Base-by-base conservation (phyloP, 2,113 vertebrate species). In the Seriola rivoliana region DNA sequence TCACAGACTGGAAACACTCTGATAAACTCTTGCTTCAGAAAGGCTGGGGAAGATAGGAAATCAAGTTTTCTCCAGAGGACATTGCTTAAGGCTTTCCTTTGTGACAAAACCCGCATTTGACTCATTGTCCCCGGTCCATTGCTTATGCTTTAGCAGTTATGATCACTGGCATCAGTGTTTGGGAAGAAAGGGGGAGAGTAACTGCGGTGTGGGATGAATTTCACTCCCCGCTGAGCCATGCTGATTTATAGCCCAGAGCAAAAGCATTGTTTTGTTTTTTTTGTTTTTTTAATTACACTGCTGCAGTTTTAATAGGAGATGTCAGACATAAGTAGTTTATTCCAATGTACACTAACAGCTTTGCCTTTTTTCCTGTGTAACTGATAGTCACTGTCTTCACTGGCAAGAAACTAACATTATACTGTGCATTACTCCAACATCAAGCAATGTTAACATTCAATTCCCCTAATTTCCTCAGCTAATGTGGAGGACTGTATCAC, bases 1-100 rank as follows among this genome's bases (percentile, higher is more conserved):
- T 94, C 94, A 93, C 88, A 94, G 78, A 86, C 90, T 91, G 92
- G 83, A 95, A 87, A 81, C 85, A 90, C 85, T 93, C 91, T 87
- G 90, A 93, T 93, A 94, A 89, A 93, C 86, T 88, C 90, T 91
- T 77, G 72, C 80, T 88, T 83, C 75, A 64, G 86, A 92, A 93
- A 82, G 85, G 75, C 85, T 85, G 84, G 83, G 85, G 85, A 77
- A 93, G 89, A 92, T 77, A 81, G 86, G 82, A 81, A 90, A 91
- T 91, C 84, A 72, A 85, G 88, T 90, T 92, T 93, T 78, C 91
- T 94, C 92, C 65, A 55, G 91, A 92, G 91, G 89, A 87, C 84
- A 74, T 83, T 89, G 93, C 87, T 87, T 48, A 75, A 80, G 93
- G 89, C 87, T 88, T 76, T 80, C 84, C 86, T 91, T 79, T 88